Base-by-base conservation (phyloP, 2,797 vertebrate genomes). In the Oryzias dopingdopingensis region DNA sequence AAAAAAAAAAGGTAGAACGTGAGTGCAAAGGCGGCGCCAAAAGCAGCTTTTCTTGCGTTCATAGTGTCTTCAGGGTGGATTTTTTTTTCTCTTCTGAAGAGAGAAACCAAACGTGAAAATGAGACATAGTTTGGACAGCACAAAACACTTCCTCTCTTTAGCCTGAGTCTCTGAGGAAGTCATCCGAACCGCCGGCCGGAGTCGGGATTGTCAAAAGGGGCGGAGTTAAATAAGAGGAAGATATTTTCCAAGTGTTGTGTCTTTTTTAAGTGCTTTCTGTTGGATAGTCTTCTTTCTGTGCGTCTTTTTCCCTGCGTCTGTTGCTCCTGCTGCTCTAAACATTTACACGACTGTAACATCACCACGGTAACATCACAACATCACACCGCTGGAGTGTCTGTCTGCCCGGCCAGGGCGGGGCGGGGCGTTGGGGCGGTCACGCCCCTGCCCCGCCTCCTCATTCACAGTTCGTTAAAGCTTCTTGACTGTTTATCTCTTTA, bases 401-500 rank as follows among this genome's bases (percentile, higher is more conserved):
- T 58, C 53, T 37, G 47, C 62, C 69, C 42, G 22, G 65, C 56
- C 52, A 14, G 29, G 2, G 17, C 2, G 15, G 24, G 5, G 14
- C 13, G 26, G 15, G 43, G 71, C 56, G 42, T 69, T 53, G 29
- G 26, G 76, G 67, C 67, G 13, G 67, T 56, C 56, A 46, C 56
- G 8, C 49, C 37, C 55, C 57, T 67, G 20, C 72, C 59, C 32
- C 70, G 62, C 56, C 67, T 82, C 79, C 67, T 67, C 85, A 73
- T 91, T 92, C 92, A 92, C 92, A 92, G 90, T 92, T 92, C 89
- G 66, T 90, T 92, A 92, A 92, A 92, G 91, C 91, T 92, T 90
- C 89, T 88, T 51, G 63, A 67, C 83, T 70, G 72, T 81, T 88
- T 65, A 63, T 74, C 77, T 83, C 82, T 82, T 83, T 82, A 83